Conservation (phyloP, 2,113 vertebrate genomes). For the Cyprinodon tularosa region DNA sequence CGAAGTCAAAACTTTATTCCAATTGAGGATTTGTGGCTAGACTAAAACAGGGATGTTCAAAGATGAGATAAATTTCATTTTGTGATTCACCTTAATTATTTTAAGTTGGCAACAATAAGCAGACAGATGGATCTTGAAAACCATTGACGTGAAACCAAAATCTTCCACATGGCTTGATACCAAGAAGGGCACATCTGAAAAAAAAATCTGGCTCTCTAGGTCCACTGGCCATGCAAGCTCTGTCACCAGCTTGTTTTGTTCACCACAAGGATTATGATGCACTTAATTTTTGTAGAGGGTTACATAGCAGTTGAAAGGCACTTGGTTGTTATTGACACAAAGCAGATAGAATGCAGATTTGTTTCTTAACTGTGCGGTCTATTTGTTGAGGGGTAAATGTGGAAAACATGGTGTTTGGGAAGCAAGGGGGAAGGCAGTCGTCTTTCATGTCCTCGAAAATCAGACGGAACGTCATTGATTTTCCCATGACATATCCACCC, state of each 20-base stretch:
- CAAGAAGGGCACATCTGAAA: background rate
- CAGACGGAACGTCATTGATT: slow-evolving; percentile 81
- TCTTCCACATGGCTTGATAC: background rate
- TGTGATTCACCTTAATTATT: slow-evolving; percentile 2
- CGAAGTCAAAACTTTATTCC: background rate
- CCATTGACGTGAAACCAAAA: slow-evolving; percentile 5
- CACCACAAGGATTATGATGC: background rate
- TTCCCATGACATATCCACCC: slow-evolving; percentile 68
- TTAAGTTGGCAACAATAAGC: slow-evolving; percentile 10
- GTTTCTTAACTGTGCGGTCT: slow-evolving; percentile 50
- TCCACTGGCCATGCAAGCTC: slow-evolving; percentile 5
- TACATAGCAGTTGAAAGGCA: slow-evolving; percentile 27
- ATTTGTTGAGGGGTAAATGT: slow-evolving; percentile 42
- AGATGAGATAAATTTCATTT: background rate
- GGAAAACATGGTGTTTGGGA: slow-evolving; percentile 22
- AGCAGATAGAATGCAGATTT: slow-evolving; percentile 44
- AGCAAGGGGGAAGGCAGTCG: slow-evolving; percentile 19
- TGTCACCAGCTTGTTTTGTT: slow-evolving; percentile 4
- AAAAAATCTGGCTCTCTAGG: background rate
- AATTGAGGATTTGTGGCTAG: too few species aligned
- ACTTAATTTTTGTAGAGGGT: slow-evolving; percentile 18
- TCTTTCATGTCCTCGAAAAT: slow-evolving; percentile 63
- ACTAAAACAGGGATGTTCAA: too few species aligned
- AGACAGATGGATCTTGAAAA: slow-evolving; percentile 8
- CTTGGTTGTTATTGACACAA: slow-evolving; percentile 50